Conservation (phyloP, 2,113 vertebrate species). For the Phalacrocorax brasilianus region DNA sequence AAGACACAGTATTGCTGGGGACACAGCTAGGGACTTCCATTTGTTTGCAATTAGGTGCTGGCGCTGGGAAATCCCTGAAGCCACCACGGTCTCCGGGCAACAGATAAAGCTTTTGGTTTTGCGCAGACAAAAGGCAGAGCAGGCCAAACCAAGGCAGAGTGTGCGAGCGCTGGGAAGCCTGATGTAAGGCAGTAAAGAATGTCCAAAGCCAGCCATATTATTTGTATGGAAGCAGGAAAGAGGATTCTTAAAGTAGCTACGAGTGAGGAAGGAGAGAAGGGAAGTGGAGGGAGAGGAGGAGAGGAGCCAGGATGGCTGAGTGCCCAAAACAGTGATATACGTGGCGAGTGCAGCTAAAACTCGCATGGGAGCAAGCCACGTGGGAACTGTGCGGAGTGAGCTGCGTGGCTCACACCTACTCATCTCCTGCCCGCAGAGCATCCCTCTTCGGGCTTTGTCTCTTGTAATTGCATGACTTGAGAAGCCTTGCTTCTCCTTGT, state of each 20-base stretch:
- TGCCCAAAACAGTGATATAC: not conserved
- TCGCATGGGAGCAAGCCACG: not conserved
- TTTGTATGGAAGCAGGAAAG: not conserved
- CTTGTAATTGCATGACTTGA: not conserved
- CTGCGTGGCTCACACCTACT: not conserved
- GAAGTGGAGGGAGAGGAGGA: not conserved
- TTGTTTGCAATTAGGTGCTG: conserved; percentile 58
- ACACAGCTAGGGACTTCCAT: conserved; percentile 3
- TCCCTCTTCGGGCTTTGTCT: not conserved
- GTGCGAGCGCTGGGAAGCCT: not conserved
- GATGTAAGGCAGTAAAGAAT: conserved; percentile 38
- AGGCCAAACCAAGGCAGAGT: conserved; percentile 18
- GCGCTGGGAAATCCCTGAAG: conserved; percentile 41
- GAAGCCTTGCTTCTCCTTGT: not conserved
- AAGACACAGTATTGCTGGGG: not conserved
- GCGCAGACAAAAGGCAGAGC: conserved; percentile 35
- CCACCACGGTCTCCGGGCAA: conserved; percentile 38
- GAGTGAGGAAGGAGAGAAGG: not conserved
- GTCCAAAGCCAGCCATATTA: conserved; percentile 33
- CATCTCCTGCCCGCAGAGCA: not conserved
- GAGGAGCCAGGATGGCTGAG: conserved; percentile 7
- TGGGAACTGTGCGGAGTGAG: not conserved
- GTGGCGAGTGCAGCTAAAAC: accelerated
- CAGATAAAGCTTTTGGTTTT: conserved; percentile 27
- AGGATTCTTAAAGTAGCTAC: not conserved